These are phyloP conservation scores for Corbicula japonica DNA, from an alignment of 2,888 invertebrate species.

Conservation along the genomic window DNA sequence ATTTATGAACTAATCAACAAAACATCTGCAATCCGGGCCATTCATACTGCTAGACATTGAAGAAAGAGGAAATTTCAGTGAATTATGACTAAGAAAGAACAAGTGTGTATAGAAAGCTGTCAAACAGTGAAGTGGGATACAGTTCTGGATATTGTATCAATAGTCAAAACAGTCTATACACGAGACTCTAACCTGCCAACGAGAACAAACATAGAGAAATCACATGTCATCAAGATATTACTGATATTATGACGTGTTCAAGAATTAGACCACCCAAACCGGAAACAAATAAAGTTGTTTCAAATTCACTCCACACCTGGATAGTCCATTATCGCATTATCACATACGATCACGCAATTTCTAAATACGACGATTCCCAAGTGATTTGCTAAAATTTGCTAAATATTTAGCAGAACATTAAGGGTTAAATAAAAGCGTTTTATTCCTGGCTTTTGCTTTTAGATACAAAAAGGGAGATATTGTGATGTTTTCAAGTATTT, in stretches of 20 bases:
- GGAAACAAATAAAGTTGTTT: constrained; percentile 41
- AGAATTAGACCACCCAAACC: constrained; percentile 63
- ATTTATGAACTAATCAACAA: constrained; percentile 35
- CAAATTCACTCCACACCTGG: constrained; percentile 56
- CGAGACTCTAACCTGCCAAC: constrained; percentile 24
- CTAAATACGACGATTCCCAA: too few relatives aligned
- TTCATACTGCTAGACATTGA: too few relatives aligned
- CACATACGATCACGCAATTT: constrained; percentile 64
- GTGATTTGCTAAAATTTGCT: too few relatives aligned
- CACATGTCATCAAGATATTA: constrained; percentile 44
- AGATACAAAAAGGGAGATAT: too few relatives aligned
- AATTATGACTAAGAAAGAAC: constrained; percentile 5
- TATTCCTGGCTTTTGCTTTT: too few relatives aligned
- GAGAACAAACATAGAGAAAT: constrained; percentile 38
- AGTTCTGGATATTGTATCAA: constrained; percentile 49
- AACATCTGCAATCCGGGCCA: constrained; percentile 1
- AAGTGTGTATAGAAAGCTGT: constrained; percentile 34
- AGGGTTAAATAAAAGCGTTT: too few relatives aligned
- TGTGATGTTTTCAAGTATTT: too few relatives aligned
- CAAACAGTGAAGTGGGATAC: constrained; percentile 42
- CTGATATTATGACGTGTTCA: constrained; percentile 48
- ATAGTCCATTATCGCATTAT: constrained; percentile 61
- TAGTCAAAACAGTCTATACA: constrained; percentile 52
- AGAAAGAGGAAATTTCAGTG: too few relatives aligned
- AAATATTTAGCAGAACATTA: too few relatives aligned